phyloP scores from a whole-genome alignment of 2,113 vertebrate genomes.

The Otolemur garnettii region DNA sequence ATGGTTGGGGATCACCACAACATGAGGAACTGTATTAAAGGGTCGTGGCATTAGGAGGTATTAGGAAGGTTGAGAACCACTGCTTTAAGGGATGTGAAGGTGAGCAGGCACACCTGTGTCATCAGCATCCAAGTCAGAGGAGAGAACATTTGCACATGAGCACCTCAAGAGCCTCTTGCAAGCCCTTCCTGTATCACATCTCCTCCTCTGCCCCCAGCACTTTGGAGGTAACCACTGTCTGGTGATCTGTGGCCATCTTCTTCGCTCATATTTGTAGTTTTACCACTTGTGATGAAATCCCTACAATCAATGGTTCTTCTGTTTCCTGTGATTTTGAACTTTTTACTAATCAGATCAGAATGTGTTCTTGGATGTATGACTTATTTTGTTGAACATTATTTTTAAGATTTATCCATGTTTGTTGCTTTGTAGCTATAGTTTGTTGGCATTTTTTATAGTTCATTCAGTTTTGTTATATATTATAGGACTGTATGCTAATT shows the following conservation, averaged over 20 bases:
- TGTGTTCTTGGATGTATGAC: neutral
- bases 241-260: neutral
- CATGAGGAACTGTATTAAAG: too few species aligned
- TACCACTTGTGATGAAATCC: neutral
- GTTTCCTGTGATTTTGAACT: neutral
- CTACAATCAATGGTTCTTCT: slow-evolving; percentile 14
- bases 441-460: slow-evolving; percentile 42
- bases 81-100: neutral
- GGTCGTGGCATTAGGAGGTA: too few species aligned
- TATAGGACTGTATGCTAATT: neutral
- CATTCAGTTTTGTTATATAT: neutral
- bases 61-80: too few species aligned
- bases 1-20: too few species aligned
- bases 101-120: neutral
- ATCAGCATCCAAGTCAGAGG: neutral
- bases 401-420: slow-evolving; percentile 17
- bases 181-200: neutral
- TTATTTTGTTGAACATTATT: neutral
- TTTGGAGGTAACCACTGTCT: neutral
- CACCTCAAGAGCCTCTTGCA: neutral
- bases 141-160: neutral
- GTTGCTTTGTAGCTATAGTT: neutral
- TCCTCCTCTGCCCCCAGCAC: neutral
- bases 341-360: neutral
- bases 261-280: slow-evolving; percentile 5